These are phyloP conservation scores for Calliopum simillimum DNA, from an alignment of 2,888 invertebrate species.

Conservation along the genomic window DNA sequence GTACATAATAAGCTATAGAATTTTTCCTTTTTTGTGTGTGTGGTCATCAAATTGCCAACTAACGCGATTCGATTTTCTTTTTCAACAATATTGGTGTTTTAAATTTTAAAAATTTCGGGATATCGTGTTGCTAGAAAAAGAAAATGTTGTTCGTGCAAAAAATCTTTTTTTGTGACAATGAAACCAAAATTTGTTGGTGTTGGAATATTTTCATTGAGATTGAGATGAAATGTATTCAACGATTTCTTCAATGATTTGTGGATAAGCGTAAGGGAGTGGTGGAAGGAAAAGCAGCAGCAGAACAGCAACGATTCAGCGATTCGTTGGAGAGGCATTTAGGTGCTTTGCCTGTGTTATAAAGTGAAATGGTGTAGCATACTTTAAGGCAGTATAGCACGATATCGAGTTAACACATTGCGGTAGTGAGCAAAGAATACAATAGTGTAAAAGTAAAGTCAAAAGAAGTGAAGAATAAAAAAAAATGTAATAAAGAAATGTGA, in stretches of 20 bases:
- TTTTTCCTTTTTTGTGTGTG: slow-evolving; percentile 1
- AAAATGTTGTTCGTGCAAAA: not conserved
- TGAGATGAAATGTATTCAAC: slow-evolving; percentile 41
- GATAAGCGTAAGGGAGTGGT: slow-evolving; percentile 29
- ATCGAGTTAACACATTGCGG: slow-evolving; percentile 20
- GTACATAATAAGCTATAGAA: slow-evolving; percentile 54
- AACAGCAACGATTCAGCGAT: slow-evolving; percentile 22
- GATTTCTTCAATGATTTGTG: slow-evolving; percentile 36
- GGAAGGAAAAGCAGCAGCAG: slow-evolving; percentile 23
- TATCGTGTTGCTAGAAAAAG: not conserved
- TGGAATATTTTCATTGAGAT: slow-evolving; percentile 49
- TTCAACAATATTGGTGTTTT: not conserved
- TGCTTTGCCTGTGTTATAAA: slow-evolving; percentile 30
- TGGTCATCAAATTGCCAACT: not conserved
- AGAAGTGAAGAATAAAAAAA: slow-evolving; percentile 22
- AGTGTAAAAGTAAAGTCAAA: slow-evolving; percentile 24
- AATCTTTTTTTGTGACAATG: not conserved
- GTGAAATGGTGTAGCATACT: slow-evolving; percentile 45
- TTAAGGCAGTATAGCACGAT: slow-evolving; percentile 46
- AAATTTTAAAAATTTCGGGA: not conserved
- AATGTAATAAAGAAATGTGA: slow-evolving; percentile 9
- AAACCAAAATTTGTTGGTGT: slow-evolving; percentile 40
- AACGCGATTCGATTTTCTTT: no score
- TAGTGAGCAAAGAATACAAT: slow-evolving; percentile 3
- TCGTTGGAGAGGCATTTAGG: slow-evolving; percentile 39